phyloP scores from a whole-genome alignment of 2,113 vertebrate genomes.

The Carlito syrichta region DNA sequence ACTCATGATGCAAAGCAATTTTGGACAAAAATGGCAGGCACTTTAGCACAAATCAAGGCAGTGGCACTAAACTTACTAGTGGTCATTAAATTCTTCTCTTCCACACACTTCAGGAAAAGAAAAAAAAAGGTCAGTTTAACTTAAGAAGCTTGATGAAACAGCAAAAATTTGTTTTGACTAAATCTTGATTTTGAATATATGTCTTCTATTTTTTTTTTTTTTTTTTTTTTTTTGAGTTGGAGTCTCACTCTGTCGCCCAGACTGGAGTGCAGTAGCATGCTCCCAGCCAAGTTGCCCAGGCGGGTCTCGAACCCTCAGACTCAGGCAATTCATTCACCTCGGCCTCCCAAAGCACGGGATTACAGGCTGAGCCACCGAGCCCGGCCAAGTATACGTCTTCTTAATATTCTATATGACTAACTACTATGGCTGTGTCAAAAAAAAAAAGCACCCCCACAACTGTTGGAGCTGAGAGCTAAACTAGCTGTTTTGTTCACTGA shows the following conservation, averaged over 20 bases:
- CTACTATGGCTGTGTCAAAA: background rate
- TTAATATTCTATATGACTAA: background rate
- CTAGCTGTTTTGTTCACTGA: background rate
- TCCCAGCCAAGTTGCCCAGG: too few species aligned
- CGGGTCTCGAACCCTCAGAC: too few species aligned
- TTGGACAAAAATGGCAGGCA: too few species aligned
- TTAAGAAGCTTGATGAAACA: background rate
- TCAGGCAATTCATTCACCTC: too few species aligned
- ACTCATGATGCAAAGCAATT: rapidly evolving
- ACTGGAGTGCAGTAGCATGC: too few species aligned
- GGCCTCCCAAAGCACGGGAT: too few species aligned
- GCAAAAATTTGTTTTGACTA: background rate
- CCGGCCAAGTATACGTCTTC: too few species aligned
- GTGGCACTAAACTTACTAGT: background rate
- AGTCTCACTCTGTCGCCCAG: too few species aligned
- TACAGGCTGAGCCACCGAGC: too few species aligned
- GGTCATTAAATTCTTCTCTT: background rate
- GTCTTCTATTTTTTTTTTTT: too few species aligned
- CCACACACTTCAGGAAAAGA: background rate
- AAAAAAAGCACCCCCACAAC: background rate
- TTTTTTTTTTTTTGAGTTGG: too few species aligned
- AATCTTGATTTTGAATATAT: background rate
- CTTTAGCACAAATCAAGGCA: background rate
- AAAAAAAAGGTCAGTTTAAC: background rate
- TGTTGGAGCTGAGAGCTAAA: background rate